Evolutionary conservation across 2,888 invertebrate species (phyloP), one percentile per base, ranked within the genome.

Genomic region (Fabriciana adippe): DNA sequence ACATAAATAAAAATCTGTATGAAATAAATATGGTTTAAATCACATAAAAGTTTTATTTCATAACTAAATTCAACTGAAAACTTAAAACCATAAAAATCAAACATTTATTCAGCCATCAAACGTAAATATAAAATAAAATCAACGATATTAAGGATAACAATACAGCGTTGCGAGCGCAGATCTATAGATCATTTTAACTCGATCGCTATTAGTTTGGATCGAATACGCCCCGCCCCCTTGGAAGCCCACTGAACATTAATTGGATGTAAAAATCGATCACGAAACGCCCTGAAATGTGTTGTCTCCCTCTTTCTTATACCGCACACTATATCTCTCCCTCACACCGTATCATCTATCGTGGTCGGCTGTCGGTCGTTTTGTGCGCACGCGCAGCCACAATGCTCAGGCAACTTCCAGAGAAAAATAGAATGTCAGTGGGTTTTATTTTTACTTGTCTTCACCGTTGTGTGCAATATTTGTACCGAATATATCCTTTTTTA

Each of bases 231-330:
- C 92, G 88, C 92, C 92, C 81, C 81, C 82, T 78, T 85, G 76
- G 83, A 91, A 90, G 90, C 90, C 89, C 92, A 91, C 88, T 92
- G 91, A 91, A 80, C 92, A 89, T 92, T 90, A 92, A 92, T 92
- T 92, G 92, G 92, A 84, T 83, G 84, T 83, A 78, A 86, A 86
- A 86, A 81, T 87, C 80, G 82, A 87, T 79, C 82, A 80, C 77
- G 87, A 76, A 86, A 88, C 92, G 92, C 92, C 92, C 86, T 82
- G 82, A 73, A 55, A 76, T 76, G 68, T 60, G 6, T 78, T 56
- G 59, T 86, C 87, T 81, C 83, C 62, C 63, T 90, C 78, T 66
- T 16, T 70, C 76, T 0, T 47, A 16, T 0, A 0, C n/a, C 1
- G 2, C 1, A 16, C 16, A 26, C 15, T 13, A 60, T 78, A 76